Evolutionary conservation across 2,888 invertebrate genomes (phyloP).

Genomic region (Lapara coniferarum): DNA sequence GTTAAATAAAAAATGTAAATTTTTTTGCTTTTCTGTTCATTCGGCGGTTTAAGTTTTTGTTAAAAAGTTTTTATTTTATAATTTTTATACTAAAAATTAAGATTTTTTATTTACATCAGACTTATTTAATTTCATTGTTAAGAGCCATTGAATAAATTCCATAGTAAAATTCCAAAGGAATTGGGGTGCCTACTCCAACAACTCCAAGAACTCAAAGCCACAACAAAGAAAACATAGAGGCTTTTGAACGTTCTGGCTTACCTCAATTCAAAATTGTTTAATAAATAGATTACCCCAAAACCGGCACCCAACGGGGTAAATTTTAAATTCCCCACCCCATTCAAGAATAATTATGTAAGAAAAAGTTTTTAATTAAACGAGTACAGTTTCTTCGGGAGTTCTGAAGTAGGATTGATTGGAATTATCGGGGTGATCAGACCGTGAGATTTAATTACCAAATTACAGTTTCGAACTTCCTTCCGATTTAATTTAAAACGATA

Average conservation of each 20-base stretch:
- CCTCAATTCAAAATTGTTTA: slow-evolving; percentile 10
- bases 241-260: neutral
- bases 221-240: neutral
- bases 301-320: neutral
- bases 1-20: too few relatives aligned
- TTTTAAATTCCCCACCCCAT: slow-evolving; percentile 13
- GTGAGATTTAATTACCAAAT: slow-evolving; percentile 31
- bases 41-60: too few relatives aligned
- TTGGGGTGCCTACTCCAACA: neutral
- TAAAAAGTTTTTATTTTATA: too few relatives aligned
- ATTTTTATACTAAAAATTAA: too few relatives aligned
- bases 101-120: too few relatives aligned
- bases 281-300: slow-evolving; percentile 21
- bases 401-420: slow-evolving; percentile 54
- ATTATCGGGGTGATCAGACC: slow-evolving; percentile 30
- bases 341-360: slow-evolving; percentile 38
- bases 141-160: too few relatives aligned
- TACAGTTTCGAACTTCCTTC: slow-evolving; percentile 17
- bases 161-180: neutral
- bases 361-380: slow-evolving; percentile 66
- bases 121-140: too few relatives aligned
- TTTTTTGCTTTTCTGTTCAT: too few relatives aligned
- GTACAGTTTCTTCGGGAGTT: slow-evolving; percentile 57
- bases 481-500: slow-evolving; percentile 11
- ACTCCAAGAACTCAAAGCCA: neutral